Conservation (phyloP, 2,113 vertebrate species). For the Aix galericulata region DNA sequence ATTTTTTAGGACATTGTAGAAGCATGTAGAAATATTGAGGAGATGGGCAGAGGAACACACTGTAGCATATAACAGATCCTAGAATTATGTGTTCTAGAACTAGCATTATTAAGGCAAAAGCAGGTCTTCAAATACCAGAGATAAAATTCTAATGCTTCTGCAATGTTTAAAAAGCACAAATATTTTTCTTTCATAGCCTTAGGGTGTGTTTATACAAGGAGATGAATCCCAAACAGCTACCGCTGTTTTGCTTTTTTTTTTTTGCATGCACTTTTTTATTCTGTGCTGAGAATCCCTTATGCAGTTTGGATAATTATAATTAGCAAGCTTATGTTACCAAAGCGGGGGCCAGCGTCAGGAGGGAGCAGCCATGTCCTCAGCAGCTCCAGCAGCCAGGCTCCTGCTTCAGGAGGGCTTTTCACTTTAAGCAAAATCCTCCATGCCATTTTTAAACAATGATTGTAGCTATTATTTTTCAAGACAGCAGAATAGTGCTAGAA, state of each 20-base stretch:
- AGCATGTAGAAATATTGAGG: not conserved
- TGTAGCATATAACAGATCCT: not conserved
- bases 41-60: not conserved
- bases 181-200: not conserved
- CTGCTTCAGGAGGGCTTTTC: not conserved
- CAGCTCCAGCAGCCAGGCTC: not conserved
- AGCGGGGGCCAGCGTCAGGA: not conserved
- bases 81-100: not conserved
- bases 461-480: not conserved
- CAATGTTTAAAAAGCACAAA: not conserved
- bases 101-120: not conserved
- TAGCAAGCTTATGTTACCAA: not conserved
- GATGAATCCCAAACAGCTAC: not conserved
- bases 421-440: not conserved
- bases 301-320: not conserved
- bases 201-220: not conserved
- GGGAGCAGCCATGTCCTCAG: rapidly evolving
- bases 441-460: not conserved
- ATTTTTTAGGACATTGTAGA: not conserved
- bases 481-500: not conserved
- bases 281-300: not conserved
- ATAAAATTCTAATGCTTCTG: not conserved
- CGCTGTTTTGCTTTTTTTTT: not conserved
- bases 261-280: not conserved
- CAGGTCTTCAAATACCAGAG: not conserved